Conservation (phyloP, 1,140 invertebrate species). For the Leptinotarsa defecta region DNA sequence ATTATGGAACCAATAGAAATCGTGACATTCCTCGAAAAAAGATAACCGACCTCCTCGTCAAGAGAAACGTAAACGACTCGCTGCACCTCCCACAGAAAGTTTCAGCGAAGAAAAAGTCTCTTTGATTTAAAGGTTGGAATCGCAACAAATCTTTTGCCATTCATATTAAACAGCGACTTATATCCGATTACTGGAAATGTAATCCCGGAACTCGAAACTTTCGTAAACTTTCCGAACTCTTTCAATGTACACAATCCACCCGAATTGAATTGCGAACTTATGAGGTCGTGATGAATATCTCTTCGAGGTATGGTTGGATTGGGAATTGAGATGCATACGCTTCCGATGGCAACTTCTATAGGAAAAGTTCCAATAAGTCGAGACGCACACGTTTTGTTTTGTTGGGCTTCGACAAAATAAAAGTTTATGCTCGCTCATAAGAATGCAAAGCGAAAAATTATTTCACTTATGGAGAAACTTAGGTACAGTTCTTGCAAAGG, state of each 20-base stretch:
- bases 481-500: too few relatives aligned
- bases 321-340: neutral
- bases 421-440: too few relatives aligned
- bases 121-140: neutral
- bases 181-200: conserved; percentile 2
- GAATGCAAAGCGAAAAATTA: too few relatives aligned
- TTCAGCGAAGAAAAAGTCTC: neutral
- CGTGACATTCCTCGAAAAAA: too few relatives aligned
- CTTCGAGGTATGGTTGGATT: neutral
- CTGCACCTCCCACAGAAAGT: neutral
- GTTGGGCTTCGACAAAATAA: too few relatives aligned
- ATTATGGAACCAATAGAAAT: too few relatives aligned
- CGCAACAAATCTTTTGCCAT: conserved; percentile 4
- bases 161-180: neutral
- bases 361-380: neutral
- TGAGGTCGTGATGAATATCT: conserved; percentile 2
- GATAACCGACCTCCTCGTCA: neutral
- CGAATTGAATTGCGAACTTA: conserved; percentile 1
- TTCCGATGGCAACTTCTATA: conserved; percentile 1
- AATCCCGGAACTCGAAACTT: neutral
- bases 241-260: neutral
- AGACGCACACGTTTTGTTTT: too few relatives aligned
- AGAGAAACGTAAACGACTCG: neutral
- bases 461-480: too few relatives aligned
- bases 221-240: neutral